A percentile compares a stretch with the other conserved stretches of the same genome.
Evolutionary conservation across 1,140 invertebrate species (phyloP).

Genomic region (Cotesia typhae): DNA sequence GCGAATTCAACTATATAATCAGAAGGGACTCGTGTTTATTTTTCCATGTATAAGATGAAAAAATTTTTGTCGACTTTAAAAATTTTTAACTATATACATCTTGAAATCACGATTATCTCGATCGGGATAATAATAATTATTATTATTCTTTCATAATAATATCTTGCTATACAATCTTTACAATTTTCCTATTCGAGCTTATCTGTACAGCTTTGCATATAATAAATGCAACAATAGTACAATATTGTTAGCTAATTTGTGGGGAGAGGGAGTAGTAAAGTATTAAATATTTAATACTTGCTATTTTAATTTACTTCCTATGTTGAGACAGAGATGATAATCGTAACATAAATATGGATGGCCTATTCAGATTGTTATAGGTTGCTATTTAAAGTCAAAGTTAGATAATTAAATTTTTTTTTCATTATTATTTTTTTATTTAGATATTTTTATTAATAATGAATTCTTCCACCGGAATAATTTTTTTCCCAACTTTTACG

Average conservation of each 20-base stretch:
- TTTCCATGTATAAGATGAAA: too few relatives aligned
- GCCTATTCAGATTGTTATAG: neutral
- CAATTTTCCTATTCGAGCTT: slow-evolving; percentile 43
- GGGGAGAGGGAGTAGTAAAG: slow-evolving; percentile 21
- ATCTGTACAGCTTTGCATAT: slow-evolving; percentile 36
- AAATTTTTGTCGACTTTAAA: neutral
- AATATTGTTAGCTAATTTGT: slow-evolving; percentile 4
- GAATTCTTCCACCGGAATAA: too few relatives aligned
- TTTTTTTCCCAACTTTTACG: too few relatives aligned
- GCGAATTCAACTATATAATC: neutral
- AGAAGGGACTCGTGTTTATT: slow-evolving; percentile 4
- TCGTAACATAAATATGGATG: neutral
- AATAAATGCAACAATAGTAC: slow-evolving; percentile 27
- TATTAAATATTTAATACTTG: neutral
- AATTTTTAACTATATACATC: slow-evolving; percentile 19
- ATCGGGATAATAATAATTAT: slow-evolving; percentile 8
- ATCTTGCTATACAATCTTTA: slow-evolving; percentile 23
- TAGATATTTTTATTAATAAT: too few relatives aligned
- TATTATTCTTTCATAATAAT: slow-evolving; percentile 28
- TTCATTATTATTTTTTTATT: too few relatives aligned
- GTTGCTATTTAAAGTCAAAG: too few relatives aligned
- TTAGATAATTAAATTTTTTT: too few relatives aligned
- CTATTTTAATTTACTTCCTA: too few relatives aligned
- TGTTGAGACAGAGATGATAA: neutral
- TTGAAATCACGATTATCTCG: neutral